Evolutionary conservation across 1,140 invertebrate genomes (phyloP).

Genomic region (Hyles vespertilio): DNA sequence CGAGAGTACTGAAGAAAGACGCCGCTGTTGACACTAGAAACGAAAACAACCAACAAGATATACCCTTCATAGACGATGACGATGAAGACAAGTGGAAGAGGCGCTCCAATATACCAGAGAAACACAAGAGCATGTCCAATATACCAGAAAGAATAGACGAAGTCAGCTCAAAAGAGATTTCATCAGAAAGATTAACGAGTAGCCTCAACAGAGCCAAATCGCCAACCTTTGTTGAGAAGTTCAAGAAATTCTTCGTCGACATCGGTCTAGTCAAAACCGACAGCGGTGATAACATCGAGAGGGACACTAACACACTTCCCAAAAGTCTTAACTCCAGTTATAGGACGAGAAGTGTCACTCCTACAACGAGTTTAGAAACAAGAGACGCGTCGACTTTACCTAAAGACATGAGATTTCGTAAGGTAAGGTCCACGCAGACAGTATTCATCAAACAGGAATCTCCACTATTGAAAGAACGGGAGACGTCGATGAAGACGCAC

Average conservation of each 20-base stretch:
- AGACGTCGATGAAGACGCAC: conserved; percentile 43
- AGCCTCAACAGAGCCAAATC: conserved; percentile 63
- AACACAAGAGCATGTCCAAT: conserved; percentile 65
- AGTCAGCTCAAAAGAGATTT: conserved; percentile 48
- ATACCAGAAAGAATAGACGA: conserved; percentile 62
- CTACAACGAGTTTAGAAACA: conserved; percentile 36
- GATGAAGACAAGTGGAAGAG: conserved; percentile 49
- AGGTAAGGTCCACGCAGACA: conserved; percentile 60
- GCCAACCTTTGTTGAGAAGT: conserved; percentile 66
- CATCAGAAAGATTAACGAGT: conserved; percentile 49
- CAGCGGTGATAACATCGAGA: conserved; percentile 18
- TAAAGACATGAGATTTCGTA: conserved; percentile 67
- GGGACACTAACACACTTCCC: conserved; percentile 45
- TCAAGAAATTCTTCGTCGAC: conserved; percentile 66
- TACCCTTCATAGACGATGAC: conserved; percentile 68
- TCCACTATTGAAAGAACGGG: conserved; percentile 34
- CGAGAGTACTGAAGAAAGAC: conserved; percentile 51
- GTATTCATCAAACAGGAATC: conserved; percentile 61
- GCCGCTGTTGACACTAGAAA: conserved; percentile 64
- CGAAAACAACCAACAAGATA: conserved; percentile 64
- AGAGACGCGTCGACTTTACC: conserved; percentile 60
- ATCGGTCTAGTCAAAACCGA: conserved; percentile 57
- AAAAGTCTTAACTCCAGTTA: conserved; percentile 57
- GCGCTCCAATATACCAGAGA: conserved; percentile 44
- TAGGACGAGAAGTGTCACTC: conserved; percentile 39